Conservation (phyloP, 2,888 invertebrate genomes). For the Mesoligia furuncula region DNA sequence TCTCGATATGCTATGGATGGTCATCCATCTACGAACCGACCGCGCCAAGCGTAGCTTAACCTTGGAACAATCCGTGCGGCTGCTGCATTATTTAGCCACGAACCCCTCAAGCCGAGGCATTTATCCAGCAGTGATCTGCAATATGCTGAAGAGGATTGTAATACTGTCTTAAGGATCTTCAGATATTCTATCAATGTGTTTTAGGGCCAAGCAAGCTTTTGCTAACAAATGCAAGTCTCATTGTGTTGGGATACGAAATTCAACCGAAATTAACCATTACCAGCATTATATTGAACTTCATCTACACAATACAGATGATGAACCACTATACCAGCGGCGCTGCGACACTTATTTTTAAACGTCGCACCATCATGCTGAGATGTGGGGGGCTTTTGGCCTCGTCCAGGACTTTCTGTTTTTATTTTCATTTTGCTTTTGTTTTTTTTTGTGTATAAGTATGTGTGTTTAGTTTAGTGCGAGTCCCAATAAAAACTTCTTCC, state of each 20-base stretch:
- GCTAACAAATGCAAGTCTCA: neutral
- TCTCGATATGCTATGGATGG: no score
- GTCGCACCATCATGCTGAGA: no score
- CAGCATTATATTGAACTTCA: neutral
- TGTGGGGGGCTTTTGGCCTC: no score
- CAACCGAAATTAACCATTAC: neutral
- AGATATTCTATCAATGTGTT: neutral
- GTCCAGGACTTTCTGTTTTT: no score
- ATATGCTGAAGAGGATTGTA: neutral
- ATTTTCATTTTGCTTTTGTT: neutral
- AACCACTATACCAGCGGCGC: neutral
- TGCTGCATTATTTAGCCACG: neutral
- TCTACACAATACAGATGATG: neutral
- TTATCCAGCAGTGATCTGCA: neutral
- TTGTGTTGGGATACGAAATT: neutral
- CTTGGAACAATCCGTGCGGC: neutral
- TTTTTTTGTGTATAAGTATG: neutral
- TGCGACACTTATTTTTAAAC: no score
- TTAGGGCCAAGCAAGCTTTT: neutral
- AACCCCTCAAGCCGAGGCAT: neutral
- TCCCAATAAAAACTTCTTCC: no score
- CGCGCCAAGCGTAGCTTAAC: neutral
- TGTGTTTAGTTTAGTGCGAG: neutral
- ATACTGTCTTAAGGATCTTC: neutral
- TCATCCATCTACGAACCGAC: no score